These are phyloP conservation scores for Drosophila asahinai DNA, from an alignment of 1,140 invertebrate species.

Conservation along the genomic window DNA sequence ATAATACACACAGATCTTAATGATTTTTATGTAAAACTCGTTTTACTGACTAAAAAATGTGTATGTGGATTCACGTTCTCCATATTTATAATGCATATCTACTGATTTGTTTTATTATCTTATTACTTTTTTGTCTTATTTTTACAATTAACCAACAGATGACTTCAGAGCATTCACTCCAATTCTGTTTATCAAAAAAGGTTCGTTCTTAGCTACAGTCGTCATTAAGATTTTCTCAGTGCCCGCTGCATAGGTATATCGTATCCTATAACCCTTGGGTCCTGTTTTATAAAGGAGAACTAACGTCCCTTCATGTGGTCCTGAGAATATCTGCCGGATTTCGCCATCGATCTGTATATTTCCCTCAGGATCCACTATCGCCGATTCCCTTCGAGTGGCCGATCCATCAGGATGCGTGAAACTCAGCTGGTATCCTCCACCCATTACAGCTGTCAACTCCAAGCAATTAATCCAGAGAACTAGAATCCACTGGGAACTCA, in stretches of 20 bases:
- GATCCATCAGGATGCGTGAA: conserved; percentile 29
- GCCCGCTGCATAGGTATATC: conserved; percentile 2
- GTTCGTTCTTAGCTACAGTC: background rate
- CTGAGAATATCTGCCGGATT: conserved; percentile 8
- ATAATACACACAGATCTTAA: background rate
- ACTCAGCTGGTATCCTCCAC: conserved; percentile 12
- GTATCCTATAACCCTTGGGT: conserved; percentile 13
- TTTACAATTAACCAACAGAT: conserved; percentile 9
- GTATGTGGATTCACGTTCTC: background rate
- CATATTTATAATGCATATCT: background rate
- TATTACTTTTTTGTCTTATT: background rate
- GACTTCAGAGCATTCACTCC: conserved; percentile 21
- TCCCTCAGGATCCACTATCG: conserved; percentile 6
- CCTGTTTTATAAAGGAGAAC: conserved; percentile 10
- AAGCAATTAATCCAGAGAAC: conserved; percentile 12
- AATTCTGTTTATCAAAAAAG: conserved; percentile 2
- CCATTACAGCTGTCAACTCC: background rate
- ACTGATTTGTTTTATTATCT: background rate
- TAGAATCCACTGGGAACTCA: conserved; percentile 15
- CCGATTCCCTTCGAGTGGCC: conserved; percentile 10
- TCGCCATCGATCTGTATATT: conserved; percentile 12
- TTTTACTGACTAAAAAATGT: background rate
- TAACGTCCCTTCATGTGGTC: conserved; percentile 2
- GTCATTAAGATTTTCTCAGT: background rate
- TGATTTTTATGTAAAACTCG: background rate